Percentiles rank a stretch among this genome's conserved stretches.
Evolutionary conservation across 2,113 vertebrate species (phyloP).

Genomic region (Sceloporus undulatus): DNA sequence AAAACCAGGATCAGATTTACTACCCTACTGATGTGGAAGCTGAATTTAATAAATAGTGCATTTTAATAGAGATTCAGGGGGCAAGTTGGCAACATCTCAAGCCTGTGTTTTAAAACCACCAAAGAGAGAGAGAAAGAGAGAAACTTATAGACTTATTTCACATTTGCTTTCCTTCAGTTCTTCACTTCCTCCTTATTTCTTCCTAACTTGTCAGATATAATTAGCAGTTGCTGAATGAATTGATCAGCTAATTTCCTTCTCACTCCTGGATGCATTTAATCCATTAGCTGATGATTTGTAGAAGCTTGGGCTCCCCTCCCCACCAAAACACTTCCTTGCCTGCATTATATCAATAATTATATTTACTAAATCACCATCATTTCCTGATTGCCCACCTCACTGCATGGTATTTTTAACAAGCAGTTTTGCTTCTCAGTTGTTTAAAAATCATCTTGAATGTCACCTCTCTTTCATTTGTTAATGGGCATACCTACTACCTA

Average conservation of each 20-base stretch:
- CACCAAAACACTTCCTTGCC: slow-evolving; percentile 57
- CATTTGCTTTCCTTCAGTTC: slow-evolving; percentile 42
- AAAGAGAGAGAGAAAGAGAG: background rate
- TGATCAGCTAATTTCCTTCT: slow-evolving; percentile 77
- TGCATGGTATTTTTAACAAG: slow-evolving; percentile 60
- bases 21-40: too few relatives aligned
- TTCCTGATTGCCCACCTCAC: slow-evolving; percentile 50
- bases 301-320: slow-evolving; percentile 51
- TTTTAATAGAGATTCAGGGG: too few relatives aligned
- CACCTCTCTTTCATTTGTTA: slow-evolving; percentile 66
- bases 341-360: slow-evolving; percentile 68
- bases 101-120: background rate
- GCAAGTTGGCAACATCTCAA: background rate
- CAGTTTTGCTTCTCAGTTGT: slow-evolving; percentile 53
- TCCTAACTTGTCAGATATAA: slow-evolving; percentile 69
- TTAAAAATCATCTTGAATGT: slow-evolving; percentile 69
- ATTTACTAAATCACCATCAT: slow-evolving; percentile 65
- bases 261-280: slow-evolving; percentile 65
- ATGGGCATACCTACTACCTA: slow-evolving; percentile 43
- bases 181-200: slow-evolving; percentile 43
- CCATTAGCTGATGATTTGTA: slow-evolving; percentile 71
- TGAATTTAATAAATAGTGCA: too few relatives aligned
- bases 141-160: slow-evolving; percentile 33
- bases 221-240: slow-evolving; percentile 75
- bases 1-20: too few relatives aligned